Conservation (phyloP, 2,888 invertebrate genomes). For the Lucinisca nassula region DNA sequence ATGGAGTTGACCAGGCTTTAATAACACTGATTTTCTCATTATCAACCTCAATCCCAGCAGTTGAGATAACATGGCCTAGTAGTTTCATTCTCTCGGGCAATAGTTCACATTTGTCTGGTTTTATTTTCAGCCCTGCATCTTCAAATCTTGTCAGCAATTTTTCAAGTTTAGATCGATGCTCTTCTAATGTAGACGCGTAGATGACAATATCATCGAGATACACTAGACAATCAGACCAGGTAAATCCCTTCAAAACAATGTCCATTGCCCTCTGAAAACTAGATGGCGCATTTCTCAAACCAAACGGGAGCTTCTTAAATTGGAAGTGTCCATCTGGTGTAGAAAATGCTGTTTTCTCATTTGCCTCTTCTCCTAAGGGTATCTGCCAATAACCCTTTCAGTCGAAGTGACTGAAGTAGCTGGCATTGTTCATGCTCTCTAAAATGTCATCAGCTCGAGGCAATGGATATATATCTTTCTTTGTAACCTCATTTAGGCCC, state of each 20-base stretch:
- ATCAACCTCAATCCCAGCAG: neutral
- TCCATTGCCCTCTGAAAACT: slow-evolving; percentile 29
- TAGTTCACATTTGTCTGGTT: slow-evolving; percentile 23
- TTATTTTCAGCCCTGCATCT: slow-evolving; percentile 18
- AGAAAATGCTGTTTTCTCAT: slow-evolving; percentile 25
- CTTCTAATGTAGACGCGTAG: slow-evolving; percentile 12
- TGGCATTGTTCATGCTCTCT: neutral
- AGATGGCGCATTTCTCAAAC: slow-evolving; percentile 3
- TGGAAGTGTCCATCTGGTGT: slow-evolving; percentile 15
- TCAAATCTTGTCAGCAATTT: slow-evolving; percentile 4
- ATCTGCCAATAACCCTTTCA: slow-evolving; percentile 26
- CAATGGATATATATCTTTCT: slow-evolving; percentile 4
- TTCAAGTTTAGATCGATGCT: neutral
- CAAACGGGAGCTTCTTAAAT: slow-evolving; percentile 15
- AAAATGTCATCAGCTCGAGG: slow-evolving; percentile 10
- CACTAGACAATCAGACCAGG: neutral
- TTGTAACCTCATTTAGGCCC: neutral
- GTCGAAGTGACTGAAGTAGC: slow-evolving; percentile 4
- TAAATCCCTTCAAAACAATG: slow-evolving; percentile 5
- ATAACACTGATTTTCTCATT: neutral
- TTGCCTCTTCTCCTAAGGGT: neutral
- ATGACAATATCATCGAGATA: slow-evolving; percentile 40
- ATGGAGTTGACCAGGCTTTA: slow-evolving; percentile 12
- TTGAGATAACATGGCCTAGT: slow-evolving; percentile 20
- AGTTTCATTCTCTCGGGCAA: slow-evolving; percentile 3